A percentile compares a stretch with the other conserved stretches of the same genome.
These are phyloP conservation scores for Orientallactaga bullata DNA, from an alignment of 2,113 vertebrate species.

Conservation along the genomic window DNA sequence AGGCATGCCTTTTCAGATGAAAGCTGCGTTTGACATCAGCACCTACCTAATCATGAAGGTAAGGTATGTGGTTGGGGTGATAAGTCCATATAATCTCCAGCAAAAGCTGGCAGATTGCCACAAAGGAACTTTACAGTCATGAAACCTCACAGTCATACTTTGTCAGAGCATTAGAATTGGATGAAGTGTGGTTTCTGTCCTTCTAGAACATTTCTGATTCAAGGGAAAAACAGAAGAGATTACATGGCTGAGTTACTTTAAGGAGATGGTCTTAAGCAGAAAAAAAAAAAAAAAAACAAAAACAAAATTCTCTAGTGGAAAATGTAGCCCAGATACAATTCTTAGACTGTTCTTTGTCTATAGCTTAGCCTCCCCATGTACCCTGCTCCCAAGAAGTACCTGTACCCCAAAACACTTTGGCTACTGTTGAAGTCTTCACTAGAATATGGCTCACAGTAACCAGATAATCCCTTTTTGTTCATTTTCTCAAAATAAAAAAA, in stretches of 20 bases:
- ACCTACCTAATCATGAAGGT: background rate
- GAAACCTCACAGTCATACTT: background rate
- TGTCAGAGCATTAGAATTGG: background rate
- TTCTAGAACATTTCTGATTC: background rate
- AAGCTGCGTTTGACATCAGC: background rate
- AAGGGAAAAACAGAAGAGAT: background rate
- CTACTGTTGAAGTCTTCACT: background rate
- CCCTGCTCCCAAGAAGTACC: background rate
- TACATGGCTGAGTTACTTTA: background rate
- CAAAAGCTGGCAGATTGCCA: background rate
- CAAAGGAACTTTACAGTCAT: background rate
- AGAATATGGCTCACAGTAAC: background rate
- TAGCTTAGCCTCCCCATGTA: background rate
- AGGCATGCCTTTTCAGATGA: background rate
- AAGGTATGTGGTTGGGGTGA: background rate
- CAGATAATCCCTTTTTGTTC: slow-evolving; percentile 51
- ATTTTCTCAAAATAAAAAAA: slow-evolving; percentile 60
- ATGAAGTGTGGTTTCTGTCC: background rate
- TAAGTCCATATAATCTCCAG: background rate
- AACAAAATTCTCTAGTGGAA: background rate
- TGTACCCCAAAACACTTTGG: background rate
- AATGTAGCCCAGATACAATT: background rate
- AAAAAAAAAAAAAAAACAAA: too few relatives aligned
- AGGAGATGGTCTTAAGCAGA: background rate
- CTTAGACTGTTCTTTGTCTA: background rate